Evolutionary conservation across 2,888 invertebrate genomes (phyloP).

Genomic region (Nipponacmea schrenckii): DNA sequence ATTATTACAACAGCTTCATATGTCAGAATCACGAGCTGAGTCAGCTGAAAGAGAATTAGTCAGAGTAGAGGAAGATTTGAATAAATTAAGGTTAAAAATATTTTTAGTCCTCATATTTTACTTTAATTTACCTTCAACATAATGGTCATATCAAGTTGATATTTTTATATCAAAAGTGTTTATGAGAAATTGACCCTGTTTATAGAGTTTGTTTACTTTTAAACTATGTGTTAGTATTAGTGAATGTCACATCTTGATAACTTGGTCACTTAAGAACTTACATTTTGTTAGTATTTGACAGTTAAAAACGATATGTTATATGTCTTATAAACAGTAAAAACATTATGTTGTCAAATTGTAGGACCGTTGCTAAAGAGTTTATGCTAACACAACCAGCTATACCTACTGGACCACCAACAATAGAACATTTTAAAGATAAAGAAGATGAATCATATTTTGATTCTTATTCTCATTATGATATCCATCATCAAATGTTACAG

Average conservation of each 20-base stretch:
- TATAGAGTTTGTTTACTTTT: too few species aligned
- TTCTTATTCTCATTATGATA: slow-evolving; percentile 89
- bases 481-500: slow-evolving; percentile 94
- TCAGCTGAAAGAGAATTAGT: slow-evolving; percentile 40
- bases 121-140: too few species aligned
- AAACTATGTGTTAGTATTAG: too few species aligned
- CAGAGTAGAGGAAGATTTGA: slow-evolving; percentile 43
- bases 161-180: too few species aligned
- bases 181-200: too few species aligned
- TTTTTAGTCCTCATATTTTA: not conserved
- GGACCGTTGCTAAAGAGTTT: slow-evolving; percentile 32
- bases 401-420: slow-evolving; percentile 29
- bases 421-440: slow-evolving; percentile 42
- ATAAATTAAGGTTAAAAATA: slow-evolving; percentile 42
- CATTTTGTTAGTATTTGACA: too few species aligned
- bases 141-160: not conserved
- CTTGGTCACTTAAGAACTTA: too few species aligned
- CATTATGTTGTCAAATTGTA: slow-evolving; percentile 8
- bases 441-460: slow-evolving; percentile 76
- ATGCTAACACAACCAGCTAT: slow-evolving; percentile 13
- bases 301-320: too few species aligned
- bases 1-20: slow-evolving; percentile 73
- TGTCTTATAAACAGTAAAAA: too few species aligned
- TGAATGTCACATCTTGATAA: too few species aligned
- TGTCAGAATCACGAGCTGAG: slow-evolving; percentile 26